Conservation (phyloP, 1,140 invertebrate species). For the Nymphalis io region DNA sequence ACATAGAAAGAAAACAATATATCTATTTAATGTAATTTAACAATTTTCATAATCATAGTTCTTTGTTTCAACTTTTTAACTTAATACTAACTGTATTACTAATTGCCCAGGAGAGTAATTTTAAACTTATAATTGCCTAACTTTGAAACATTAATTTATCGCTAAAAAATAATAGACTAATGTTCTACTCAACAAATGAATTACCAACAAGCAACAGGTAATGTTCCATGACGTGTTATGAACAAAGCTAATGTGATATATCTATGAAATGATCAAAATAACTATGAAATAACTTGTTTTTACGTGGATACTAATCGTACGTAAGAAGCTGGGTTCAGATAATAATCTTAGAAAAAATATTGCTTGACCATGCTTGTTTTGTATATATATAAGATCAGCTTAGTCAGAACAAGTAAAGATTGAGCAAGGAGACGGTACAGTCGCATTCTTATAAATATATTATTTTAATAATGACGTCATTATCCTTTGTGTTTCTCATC, state of each 20-base stretch:
- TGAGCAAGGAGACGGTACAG: conserved; percentile 23
- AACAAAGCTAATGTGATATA: neutral
- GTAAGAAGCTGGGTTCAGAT: conserved; percentile 26
- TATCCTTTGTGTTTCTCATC: neutral
- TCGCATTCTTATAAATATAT: conserved; percentile 6
- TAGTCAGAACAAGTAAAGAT: conserved; percentile 15
- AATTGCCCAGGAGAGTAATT: too few relatives aligned
- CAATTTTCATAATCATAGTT: too few relatives aligned
- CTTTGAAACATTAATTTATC: neutral
- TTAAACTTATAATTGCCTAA: too few relatives aligned
- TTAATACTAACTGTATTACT: too few relatives aligned
- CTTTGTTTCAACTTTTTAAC: too few relatives aligned
- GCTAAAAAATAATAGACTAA: too few relatives aligned
- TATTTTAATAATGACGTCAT: conserved; percentile 13
- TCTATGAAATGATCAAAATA: neutral
- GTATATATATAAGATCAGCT: conserved; percentile 35
- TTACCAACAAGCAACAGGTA: neutral
- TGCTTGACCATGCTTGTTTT: conserved; percentile 24
- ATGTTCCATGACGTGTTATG: conserved; percentile 17
- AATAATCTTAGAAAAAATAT: conserved; percentile 33
- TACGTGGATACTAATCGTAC: conserved; percentile 25
- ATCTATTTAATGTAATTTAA: too few relatives aligned
- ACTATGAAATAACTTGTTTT: conserved; percentile 30
- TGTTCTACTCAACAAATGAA: neutral
- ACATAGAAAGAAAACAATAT: too few relatives aligned